phyloP scores from a whole-genome alignment of 1,140 invertebrate species.

The Ganaspis sp. region DNA sequence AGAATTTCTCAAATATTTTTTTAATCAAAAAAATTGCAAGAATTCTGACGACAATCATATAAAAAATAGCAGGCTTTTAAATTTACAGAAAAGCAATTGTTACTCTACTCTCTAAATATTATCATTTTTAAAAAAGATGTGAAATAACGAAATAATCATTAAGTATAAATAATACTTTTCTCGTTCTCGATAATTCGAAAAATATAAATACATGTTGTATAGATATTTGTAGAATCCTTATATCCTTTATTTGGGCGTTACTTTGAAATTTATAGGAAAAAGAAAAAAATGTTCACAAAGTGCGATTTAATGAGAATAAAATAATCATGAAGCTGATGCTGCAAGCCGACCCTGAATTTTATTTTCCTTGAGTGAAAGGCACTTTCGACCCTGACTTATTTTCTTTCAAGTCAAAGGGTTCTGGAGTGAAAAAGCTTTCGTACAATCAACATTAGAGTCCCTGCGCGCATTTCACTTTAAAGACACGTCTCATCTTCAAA shows the following conservation, averaged over 20 bases:
- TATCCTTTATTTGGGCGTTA: background rate
- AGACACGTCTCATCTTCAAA: background rate
- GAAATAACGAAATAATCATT: no score
- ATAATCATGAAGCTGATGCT: background rate
- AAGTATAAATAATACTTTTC: no score
- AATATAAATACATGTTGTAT: no score
- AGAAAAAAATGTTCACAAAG: conserved; percentile 26
- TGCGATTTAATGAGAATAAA: conserved; percentile 3
- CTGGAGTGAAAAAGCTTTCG: conserved; percentile 56
- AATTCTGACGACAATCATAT: no score
- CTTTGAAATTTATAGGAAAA: background rate
- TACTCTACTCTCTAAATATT: no score
- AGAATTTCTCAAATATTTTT: background rate
- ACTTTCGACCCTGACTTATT: conserved; percentile 11
- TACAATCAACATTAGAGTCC: conserved; percentile 61
- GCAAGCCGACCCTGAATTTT: conserved; percentile 15
- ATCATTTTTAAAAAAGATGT: no score
- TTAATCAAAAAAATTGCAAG: no score
- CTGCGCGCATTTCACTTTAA: conserved; percentile 40
- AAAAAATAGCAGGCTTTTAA: no score
- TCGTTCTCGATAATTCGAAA: no score
- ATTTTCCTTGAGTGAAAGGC: background rate
- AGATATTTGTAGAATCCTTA: no score
- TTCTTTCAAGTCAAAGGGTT: conserved; percentile 19
- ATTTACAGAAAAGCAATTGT: no score